Evolutionary conservation across 2,888 invertebrate genomes (phyloP).

Genomic region (Hemaris fuciformis): DNA sequence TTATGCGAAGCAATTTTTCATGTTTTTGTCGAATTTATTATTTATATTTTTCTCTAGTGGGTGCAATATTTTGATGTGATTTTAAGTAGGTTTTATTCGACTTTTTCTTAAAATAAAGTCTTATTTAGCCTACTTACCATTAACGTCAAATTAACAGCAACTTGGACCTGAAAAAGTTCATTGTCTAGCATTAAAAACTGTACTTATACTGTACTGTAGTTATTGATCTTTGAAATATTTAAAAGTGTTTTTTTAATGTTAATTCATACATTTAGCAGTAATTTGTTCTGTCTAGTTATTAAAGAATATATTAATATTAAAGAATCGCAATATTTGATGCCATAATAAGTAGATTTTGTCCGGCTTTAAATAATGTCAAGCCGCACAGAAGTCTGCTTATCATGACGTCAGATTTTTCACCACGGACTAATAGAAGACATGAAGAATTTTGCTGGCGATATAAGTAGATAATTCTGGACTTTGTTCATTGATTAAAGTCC

Average conservation of each 20-base stretch:
- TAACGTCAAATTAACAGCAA: neutral
- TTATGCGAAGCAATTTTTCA: too few species aligned
- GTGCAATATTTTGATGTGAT: neutral
- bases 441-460: constrained; percentile 26
- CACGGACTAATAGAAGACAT: neutral
- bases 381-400: constrained; percentile 33
- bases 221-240: neutral
- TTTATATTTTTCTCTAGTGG: neutral
- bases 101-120: constrained; percentile 31
- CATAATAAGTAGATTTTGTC: constrained; percentile 30
- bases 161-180: neutral
- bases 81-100: constrained; percentile 35
- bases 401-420: constrained; percentile 10
- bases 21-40: too few species aligned
- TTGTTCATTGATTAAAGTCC: constrained; percentile 28
- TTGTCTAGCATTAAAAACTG: neutral
- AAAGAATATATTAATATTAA: too few species aligned
- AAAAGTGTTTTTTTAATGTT: too few species aligned
- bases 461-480: constrained; percentile 51
- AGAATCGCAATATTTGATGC: neutral
- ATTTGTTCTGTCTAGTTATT: neutral
- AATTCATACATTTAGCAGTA: too few species aligned
- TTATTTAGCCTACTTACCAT: constrained; percentile 28
- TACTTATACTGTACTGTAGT: neutral
- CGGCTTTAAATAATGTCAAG: constrained; percentile 33